Percentiles rank a stretch among this genome's conserved stretches.
Evolutionary conservation across 2,888 invertebrate species (phyloP).

Genomic region (Leuctra nigra): DNA sequence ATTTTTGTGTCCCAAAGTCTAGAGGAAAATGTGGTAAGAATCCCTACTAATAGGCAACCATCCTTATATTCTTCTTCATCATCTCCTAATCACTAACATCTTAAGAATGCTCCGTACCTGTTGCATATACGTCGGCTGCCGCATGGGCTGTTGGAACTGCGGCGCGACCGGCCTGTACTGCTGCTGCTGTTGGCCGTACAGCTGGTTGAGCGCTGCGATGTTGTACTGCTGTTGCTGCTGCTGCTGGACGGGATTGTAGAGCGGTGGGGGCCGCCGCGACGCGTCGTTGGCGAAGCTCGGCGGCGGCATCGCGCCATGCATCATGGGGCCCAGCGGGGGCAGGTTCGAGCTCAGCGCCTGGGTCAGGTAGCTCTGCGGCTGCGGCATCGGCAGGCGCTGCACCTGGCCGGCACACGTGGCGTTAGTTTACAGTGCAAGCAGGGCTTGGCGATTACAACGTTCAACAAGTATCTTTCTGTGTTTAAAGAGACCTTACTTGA

Average conservation of each 20-base stretch:
- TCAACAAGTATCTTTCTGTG: too few relatives aligned
- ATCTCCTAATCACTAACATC: too few relatives aligned
- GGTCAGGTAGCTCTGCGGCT: slow-evolving; percentile 38
- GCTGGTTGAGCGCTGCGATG: slow-evolving; percentile 4
- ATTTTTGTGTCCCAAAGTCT: too few relatives aligned
- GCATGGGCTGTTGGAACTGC: slow-evolving; percentile 7
- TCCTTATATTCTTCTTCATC: too few relatives aligned
- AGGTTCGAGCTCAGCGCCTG: slow-evolving; percentile 38
- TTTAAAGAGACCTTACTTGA: too few relatives aligned
- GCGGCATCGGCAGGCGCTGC: slow-evolving; percentile 33
- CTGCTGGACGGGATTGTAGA: slow-evolving; percentile 36
- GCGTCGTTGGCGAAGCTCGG: background rate
- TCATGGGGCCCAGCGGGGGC: slow-evolving; percentile 36
- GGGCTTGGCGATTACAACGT: too few relatives aligned
- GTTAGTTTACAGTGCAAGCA: too few relatives aligned
- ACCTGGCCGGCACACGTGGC: slow-evolving; percentile 13
- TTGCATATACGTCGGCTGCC: background rate
- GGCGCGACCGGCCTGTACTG: slow-evolving; percentile 6
- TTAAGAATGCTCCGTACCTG: too few relatives aligned
- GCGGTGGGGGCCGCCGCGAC: slow-evolving; percentile 39
- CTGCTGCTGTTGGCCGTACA: slow-evolving; percentile 12
- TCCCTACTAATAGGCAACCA: too few relatives aligned
- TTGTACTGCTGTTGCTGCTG: slow-evolving; percentile 23
- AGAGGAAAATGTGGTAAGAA: too few relatives aligned
- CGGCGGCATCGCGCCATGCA: slow-evolving; percentile 31